A percentile compares a stretch with the other conserved stretches of the same genome.
Conservation (phyloP, 2,888 invertebrate species). For the Drosophila picticornis region DNA sequence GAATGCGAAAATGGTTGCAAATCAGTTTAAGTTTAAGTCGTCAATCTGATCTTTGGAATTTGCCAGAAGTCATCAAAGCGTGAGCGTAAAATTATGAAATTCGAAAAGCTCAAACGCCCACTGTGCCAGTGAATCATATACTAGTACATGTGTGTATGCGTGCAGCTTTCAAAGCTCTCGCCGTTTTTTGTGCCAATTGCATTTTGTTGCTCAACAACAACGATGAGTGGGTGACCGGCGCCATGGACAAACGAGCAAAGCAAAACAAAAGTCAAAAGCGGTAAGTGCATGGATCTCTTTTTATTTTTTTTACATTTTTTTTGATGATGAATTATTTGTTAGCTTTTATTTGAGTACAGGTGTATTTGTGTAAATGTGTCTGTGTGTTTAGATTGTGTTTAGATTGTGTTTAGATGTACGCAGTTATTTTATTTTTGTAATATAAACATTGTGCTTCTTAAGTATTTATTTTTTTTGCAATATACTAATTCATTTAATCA, state of each 20-base stretch:
- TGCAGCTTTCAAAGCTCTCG: constrained; percentile 37
- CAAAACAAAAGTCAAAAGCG: constrained; percentile 1
- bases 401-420: too few relatives aligned
- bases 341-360: not conserved
- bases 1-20: constrained; percentile 1
- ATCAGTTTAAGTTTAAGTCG: not conserved
- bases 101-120: constrained; percentile 29
- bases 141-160: constrained; percentile 7
- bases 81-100: constrained; percentile 28
- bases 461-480: not conserved
- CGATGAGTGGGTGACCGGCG: constrained; percentile 17
- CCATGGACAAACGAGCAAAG: constrained; percentile 17
- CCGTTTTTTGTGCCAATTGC: constrained; percentile 37
- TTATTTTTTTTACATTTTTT: not conserved
- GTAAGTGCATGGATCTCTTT: not conserved
- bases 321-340: not conserved
- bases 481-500: not conserved
- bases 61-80: not conserved
- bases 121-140: constrained; percentile 5
- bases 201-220: constrained; percentile 27
- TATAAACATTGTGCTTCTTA: not conserved
- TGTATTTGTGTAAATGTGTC: not conserved
- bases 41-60: constrained; percentile 11
- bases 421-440: not conserved
- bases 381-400: too few relatives aligned